A percentile compares a stretch with the other conserved stretches of the same genome.
These are phyloP conservation scores for Chloromyia formosa DNA, from an alignment of 2,888 invertebrate species.

Conservation along the genomic window DNA sequence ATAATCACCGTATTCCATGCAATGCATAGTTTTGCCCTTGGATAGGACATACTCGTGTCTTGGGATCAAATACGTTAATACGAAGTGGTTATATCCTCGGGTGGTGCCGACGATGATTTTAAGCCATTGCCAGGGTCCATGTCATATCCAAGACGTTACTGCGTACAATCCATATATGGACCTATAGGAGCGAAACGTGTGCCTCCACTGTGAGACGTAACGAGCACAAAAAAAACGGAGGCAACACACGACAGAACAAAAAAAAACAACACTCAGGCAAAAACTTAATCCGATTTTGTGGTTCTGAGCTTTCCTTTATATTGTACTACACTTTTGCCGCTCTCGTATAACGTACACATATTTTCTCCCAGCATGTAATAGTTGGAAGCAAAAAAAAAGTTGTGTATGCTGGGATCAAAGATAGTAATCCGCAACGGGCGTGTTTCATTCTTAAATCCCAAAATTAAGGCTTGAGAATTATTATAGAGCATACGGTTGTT, in stretches of 20 bases:
- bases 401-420: background rate
- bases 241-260: background rate
- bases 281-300: conserved; percentile 43
- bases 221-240: background rate
- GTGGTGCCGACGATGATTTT: conserved; percentile 23
- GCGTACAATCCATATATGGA: background rate
- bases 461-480: conserved; percentile 26
- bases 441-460: conserved; percentile 27
- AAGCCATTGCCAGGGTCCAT: conserved; percentile 26
- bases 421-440: conserved; percentile 19
- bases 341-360: background rate
- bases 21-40: conserved; percentile 25
- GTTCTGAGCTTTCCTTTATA: conserved; percentile 19
- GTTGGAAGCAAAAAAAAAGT: background rate
- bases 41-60: conserved; percentile 26
- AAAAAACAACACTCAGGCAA: conserved; percentile 14
- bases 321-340: conserved; percentile 12
- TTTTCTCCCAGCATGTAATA: background rate
- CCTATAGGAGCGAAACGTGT: conserved; percentile 9
- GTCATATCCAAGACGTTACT: conserved; percentile 15
- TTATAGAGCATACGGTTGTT: background rate
- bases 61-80: conserved; percentile 20
- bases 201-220: conserved; percentile 5
- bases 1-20: conserved; percentile 36
- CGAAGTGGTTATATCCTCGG: background rate